Conservation (phyloP, 2,113 vertebrate species). For the Pantherophis guttatus region DNA sequence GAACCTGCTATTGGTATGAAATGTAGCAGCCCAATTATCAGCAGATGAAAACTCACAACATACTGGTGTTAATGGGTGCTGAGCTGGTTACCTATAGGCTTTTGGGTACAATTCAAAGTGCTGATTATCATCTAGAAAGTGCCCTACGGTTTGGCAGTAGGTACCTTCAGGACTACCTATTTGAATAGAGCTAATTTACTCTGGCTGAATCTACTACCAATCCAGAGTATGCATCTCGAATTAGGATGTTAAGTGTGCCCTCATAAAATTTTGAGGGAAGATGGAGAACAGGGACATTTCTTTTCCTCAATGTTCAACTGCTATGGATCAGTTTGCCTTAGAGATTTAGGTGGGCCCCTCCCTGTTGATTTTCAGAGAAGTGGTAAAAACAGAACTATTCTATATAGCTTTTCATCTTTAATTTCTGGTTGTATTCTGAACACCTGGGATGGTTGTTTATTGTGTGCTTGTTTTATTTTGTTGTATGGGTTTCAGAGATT, state of each 20-base stretch:
- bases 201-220: not conserved
- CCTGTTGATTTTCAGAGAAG: not conserved
- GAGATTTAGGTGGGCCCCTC: not conserved
- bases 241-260: not conserved
- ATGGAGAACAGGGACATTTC: not conserved
- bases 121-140: not conserved
- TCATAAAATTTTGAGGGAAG: not conserved
- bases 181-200: not conserved
- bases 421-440: not conserved
- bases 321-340: not conserved
- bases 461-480: not conserved
- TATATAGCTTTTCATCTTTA: not conserved
- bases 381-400: not conserved
- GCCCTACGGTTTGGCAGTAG: not conserved
- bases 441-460: not conserved
- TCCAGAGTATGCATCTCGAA: not conserved
- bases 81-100: not conserved
- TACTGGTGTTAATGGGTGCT: not conserved
- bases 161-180: not conserved
- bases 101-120: not conserved
- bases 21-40: not conserved
- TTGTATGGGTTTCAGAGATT: not conserved
- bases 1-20: not conserved
- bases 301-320: not conserved
- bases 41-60: not conserved